A percentile compares a stretch with the other conserved stretches of the same genome.
Evolutionary conservation across 2,113 vertebrate species (phyloP).

Genomic region (Microcebus lehilahytsara): DNA sequence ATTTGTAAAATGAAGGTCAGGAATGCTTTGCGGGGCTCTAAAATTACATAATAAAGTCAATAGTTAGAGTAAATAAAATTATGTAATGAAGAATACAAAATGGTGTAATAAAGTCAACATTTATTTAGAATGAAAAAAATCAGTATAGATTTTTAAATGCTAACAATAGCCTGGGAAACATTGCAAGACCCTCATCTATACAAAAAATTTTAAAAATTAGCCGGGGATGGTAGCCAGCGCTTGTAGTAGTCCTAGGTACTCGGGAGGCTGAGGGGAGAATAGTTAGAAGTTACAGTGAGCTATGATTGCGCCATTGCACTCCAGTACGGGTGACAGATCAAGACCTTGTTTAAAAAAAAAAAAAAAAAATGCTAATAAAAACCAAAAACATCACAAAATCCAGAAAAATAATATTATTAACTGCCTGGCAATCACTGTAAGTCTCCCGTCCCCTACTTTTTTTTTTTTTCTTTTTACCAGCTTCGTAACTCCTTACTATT

Average conservation of each 20-base stretch:
- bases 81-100: background rate
- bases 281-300: too few relatives aligned
- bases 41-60: background rate
- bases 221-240: too few relatives aligned
- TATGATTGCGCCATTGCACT: too few relatives aligned
- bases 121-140: background rate
- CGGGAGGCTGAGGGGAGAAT: too few relatives aligned
- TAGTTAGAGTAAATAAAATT: constrained; percentile 21
- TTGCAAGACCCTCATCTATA: too few relatives aligned
- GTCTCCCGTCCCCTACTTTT: too few relatives aligned
- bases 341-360: too few relatives aligned
- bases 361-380: too few relatives aligned
- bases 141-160: constrained; percentile 24
- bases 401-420: background rate
- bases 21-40: background rate
- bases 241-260: too few relatives aligned
- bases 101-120: background rate
- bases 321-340: too few relatives aligned
- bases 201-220: too few relatives aligned
- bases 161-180: background rate
- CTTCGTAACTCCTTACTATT: background rate
- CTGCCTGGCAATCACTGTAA: background rate
- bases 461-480: too few relatives aligned
- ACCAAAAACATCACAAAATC: background rate
- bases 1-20: background rate